A percentile compares a stretch with the other conserved stretches of the same genome.
phyloP scores from a whole-genome alignment of 2,888 invertebrate genomes.

The Drosophila villosipedis region DNA sequence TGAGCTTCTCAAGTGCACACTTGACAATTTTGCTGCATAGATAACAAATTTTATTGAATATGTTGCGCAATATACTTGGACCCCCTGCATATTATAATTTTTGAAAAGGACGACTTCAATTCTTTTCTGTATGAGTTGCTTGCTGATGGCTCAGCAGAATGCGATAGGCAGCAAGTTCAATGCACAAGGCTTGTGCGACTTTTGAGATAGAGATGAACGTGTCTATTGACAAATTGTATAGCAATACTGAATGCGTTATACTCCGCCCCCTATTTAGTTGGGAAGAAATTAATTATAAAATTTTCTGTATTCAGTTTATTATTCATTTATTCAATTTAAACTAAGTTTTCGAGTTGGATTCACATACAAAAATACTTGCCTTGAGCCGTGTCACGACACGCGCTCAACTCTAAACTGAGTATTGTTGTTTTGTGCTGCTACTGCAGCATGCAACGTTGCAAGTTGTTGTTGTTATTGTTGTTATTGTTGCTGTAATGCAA shows the following conservation, averaged over 20 bases:
- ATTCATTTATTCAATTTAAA: neutral
- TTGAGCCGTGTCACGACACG: constrained; percentile 9
- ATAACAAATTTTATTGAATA: constrained; percentile 66
- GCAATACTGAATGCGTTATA: no score
- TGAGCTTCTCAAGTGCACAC: constrained; percentile 54
- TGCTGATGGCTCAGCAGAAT: constrained; percentile 41
- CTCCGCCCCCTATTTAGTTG: neutral
- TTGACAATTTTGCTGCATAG: constrained; percentile 60
- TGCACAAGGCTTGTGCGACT: constrained; percentile 56
- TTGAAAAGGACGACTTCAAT: neutral
- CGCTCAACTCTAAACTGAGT: neutral
- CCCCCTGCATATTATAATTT: constrained; percentile 48
- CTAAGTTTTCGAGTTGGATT: neutral
- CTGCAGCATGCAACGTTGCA: constrained; percentile 14
- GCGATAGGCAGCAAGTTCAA: constrained; percentile 72
- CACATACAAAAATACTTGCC: neutral
- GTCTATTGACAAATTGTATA: neutral
- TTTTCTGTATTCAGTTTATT: neutral
- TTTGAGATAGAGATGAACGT: constrained; percentile 25
- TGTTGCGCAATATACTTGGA: constrained; percentile 32
- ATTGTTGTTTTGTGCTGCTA: constrained; percentile 15
- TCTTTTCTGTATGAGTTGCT: neutral
- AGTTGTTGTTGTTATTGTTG: constrained; percentile 19
- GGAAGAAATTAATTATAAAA: neutral
- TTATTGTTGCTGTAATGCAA: constrained; percentile 48